A percentile compares a stretch with the other conserved stretches of the same genome.
Evolutionary conservation across 2,797 vertebrate species (phyloP).

Genomic region (Danio kyathit): DNA sequence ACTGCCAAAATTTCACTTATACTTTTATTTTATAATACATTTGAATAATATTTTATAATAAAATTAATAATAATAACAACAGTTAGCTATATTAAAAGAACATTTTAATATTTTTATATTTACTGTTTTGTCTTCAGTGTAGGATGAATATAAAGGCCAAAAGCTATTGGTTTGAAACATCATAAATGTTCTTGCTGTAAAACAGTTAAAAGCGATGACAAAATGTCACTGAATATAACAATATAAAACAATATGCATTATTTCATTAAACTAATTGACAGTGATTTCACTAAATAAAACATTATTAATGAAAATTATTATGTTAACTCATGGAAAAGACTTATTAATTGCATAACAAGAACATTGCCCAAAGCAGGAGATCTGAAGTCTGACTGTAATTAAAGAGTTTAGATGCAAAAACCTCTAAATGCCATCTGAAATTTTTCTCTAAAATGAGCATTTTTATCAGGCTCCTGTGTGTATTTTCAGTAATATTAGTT

Average conservation of each 20-base stretch:
- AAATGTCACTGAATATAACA: background rate
- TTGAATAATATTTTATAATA: background rate
- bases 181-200: background rate
- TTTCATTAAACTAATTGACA: background rate
- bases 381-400: background rate
- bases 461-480: too few relatives aligned
- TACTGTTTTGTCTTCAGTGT: background rate
- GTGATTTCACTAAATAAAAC: background rate
- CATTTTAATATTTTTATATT: background rate
- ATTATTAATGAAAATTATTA: too few relatives aligned
- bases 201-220: background rate
- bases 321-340: too few relatives aligned
- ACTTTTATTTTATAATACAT: too few relatives aligned
- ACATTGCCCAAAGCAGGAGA: background rate
- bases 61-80: background rate
- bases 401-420: too few relatives aligned
- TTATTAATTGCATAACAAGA: background rate
- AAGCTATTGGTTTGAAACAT: background rate
- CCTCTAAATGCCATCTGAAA: too few relatives aligned
- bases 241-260: background rate
- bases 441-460: too few relatives aligned
- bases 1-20: too few relatives aligned
- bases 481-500: too few relatives aligned
- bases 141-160: background rate
- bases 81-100: background rate